Percentiles rank a stretch among this genome's conserved stretches.
These are phyloP conservation scores for Crepidodera aurea DNA, from an alignment of 2,888 invertebrate genomes.

Conservation along the genomic window DNA sequence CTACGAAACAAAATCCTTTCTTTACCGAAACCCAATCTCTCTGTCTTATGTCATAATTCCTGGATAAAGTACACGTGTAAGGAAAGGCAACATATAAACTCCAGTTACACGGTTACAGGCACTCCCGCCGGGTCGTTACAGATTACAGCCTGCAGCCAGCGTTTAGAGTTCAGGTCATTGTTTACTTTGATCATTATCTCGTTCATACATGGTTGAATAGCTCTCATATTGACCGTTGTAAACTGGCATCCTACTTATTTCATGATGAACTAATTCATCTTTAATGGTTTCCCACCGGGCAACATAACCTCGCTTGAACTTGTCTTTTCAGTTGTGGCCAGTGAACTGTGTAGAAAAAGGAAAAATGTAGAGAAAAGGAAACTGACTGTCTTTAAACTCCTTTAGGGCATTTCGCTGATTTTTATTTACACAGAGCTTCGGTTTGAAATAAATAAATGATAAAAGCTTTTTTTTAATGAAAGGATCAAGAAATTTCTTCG, in stretches of 20 bases:
- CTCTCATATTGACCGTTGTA: conserved; percentile 9
- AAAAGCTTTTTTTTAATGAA: not conserved
- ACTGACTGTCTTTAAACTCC: not conserved
- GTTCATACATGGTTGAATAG: conserved; percentile 12
- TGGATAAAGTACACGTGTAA: not conserved
- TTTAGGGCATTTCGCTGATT: not conserved
- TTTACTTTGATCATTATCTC: conserved; percentile 29
- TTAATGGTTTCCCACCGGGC: conserved; percentile 4
- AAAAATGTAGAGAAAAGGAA: not conserved
- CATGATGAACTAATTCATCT: conserved; percentile 7
- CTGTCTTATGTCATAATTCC: not conserved
- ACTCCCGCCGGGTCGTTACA: not conserved
- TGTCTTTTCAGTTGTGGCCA: conserved; percentile 6
- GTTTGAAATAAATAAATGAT: not conserved
- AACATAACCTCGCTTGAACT: not conserved
- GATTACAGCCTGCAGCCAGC: not conserved
- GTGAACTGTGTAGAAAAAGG: conserved; percentile 2
- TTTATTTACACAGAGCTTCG: conserved; percentile 1
- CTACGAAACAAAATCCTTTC: not conserved
- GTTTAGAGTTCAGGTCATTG: conserved; percentile 9
- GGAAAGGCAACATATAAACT: not conserved
- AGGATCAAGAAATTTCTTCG: not conserved
- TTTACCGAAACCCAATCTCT: not conserved
- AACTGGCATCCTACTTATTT: conserved; percentile 8
- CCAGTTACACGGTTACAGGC: not conserved